Evolutionary conservation across 1,140 invertebrate species (phyloP), one percentile per base, ranked within the genome.

Genomic region (Drosophila arawakana): DNA sequence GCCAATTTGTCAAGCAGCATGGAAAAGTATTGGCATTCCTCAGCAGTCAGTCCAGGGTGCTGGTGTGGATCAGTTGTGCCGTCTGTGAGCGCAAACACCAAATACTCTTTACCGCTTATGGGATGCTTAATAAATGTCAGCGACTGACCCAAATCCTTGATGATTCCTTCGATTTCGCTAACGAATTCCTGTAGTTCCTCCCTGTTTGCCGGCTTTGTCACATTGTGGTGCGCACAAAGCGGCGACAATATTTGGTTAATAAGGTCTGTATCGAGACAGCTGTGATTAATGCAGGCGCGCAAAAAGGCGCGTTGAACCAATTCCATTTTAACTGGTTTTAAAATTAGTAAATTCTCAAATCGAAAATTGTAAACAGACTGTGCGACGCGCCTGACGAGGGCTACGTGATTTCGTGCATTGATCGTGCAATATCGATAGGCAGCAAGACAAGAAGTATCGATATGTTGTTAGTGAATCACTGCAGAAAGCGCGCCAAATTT

Each of bases 11-110:
- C 85, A 39, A 89, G 21, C 10, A 89, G 21, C 8, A 60, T 75
- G 7, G 81, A 76, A 39, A 89, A 89, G 15, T 89, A 89, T 41
- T 72, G 74, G n/a, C 81, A 90, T 39, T 89, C 84, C 21, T 78
- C 85, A 0, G 81, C 13, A 0, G 71, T 50, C 0, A 88, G 50
- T 3, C 69, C 76, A 0, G 83, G 85, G 62, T 81, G 74, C 2
- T 47, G 50, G 0, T 71, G 54, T 10, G 10, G 78, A 21, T 76
- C 81, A 0, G 85, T 78, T 3, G 80, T 78, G 10, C 75, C 75
- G 18, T 79, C 84, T 1, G 68, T 81, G 13, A 84, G 67, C 15
- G 68, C 49, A 70, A 80, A 89, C 7, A 89, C 81, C 62, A 89
- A 60, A 43, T 81, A 90, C 35, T 89, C 84, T 37, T 79, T 58